Conservation (phyloP, 92 coral and sea anemone species). For the Epizoanthus scotinus region DNA sequence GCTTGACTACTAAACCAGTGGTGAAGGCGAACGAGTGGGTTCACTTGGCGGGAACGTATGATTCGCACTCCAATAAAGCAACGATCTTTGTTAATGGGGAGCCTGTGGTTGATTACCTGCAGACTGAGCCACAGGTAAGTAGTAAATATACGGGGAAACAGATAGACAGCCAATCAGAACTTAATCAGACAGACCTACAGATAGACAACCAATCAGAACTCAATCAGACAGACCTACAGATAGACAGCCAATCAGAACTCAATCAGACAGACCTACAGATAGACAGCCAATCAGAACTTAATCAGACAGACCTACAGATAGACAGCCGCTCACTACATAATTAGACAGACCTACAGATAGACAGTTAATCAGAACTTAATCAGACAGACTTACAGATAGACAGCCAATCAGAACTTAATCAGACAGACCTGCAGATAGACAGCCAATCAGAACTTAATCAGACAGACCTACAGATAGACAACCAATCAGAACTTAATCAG, state of each 20-base stretch:
- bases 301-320: too few species aligned
- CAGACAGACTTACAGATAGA: not conserved
- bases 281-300: too few species aligned
- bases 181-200: too few species aligned
- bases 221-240: too few species aligned
- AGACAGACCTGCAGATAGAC: not conserved
- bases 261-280: too few species aligned
- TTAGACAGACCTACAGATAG: not conserved
- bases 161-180: not conserved
- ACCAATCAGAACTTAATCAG: not conserved
- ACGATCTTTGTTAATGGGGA: conserved; percentile 72
- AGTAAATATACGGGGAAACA: not conserved
- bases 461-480: not conserved
- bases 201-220: too few species aligned
- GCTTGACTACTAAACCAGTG: conserved; percentile 68
- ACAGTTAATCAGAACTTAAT: not conserved
- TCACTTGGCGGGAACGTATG: conserved; percentile 79
- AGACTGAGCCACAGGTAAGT: conserved; percentile 62
- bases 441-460: not conserved
- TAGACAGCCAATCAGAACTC: too few species aligned
- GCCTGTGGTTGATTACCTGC: conserved; percentile 67
- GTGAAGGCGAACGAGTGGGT: conserved; percentile 77
- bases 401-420: not conserved
- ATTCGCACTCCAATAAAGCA: conserved; percentile 73
- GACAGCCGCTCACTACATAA: too few species aligned